Evolutionary conservation across 2,113 vertebrate genomes (phyloP), one percentile per base, ranked within the genome.

Genomic region (Cochlearius cochlearius): DNA sequence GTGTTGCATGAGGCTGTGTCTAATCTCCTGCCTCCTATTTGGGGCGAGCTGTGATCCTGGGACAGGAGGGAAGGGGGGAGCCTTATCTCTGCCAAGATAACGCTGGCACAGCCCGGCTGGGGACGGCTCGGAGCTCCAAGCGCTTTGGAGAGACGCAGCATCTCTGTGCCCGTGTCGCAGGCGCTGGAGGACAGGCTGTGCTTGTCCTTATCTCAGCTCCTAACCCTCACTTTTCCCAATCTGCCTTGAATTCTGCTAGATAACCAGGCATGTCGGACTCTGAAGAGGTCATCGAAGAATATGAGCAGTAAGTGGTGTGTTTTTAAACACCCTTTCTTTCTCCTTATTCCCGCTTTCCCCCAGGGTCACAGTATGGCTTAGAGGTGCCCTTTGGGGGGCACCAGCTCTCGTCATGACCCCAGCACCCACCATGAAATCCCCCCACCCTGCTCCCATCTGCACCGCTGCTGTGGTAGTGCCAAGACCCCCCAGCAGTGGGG

Each of bases 181-280:
- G 45, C 4, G 3, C 94, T 32, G 68, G 60, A 64, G 86, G n/a
- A 76, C 66, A 47, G 45, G 45, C 74, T 92, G 91, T 87, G 71
- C 77, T 73, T 53, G 63, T 21, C 45, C 67, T 92, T 92, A 74
- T 62, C 94, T 91, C 64, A 39, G 55, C 38, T 92, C 56, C 76
- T 95, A 93, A 96, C 82, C 30, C 68, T 82, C 8, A 0, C 55
- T 86, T 85, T 91, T 58, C 72, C 84, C 87, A 52, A 86, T 92
- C 91, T 85, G 63, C 77, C 63, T 73, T 26, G 6, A 59, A 43
- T 87, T 32, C 76, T 90, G 67, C 74, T 26, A 97, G 97, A 60
- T 82, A 91, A 93, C 88, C 86, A 77, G 97, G 95, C 95, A 99
- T 99, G 99, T 99, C 99, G 3, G 99, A 99, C 97, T 95, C 93